Evolutionary conservation across 2,113 vertebrate genomes (phyloP), one percentile per base, ranked within the genome.

Genomic region (Glaucidium brasilianum): DNA sequence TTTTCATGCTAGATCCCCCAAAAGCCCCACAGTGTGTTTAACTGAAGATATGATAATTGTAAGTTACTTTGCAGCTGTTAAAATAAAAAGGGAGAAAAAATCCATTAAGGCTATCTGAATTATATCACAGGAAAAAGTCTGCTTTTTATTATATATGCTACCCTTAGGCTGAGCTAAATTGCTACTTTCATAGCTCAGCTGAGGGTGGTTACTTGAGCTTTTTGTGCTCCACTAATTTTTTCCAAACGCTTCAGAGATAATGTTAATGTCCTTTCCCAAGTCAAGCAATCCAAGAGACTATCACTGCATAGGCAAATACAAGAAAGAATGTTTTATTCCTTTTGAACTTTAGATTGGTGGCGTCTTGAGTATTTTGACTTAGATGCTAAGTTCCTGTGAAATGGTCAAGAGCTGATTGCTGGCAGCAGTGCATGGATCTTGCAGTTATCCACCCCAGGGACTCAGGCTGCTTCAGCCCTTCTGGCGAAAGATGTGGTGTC

Each of bases 21-120:
- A 66, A 73, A 96, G 67, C 45, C 85, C 60, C 62, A 76, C 58
- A 59, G 86, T 45, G 9, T 93, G 68, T 95, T 97, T 97, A 96
- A 89, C 43, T 97, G 93, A 97, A 96, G 86, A 77, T 23, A 71
- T 35, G 72, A 58, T 96, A 94, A 97, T 90, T 94, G 14, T 52
- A 58, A 86, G 87, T 82, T 96, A 88, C 80, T 97, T 94, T 81
- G 55, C 82, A 94, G 67, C 93, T 90, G 69, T 95, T 94, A 88
- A 77, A 88, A 94, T 39, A 66, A 88, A 92, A 92, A 29, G 23
- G 3, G 3, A 0, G n/a, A 0, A 41, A 89, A 67, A 86, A 81
- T 45, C 69, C 58, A 94, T 94, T 96, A 95, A 84, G 60, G 20
- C 60, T 85, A 82, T 87, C 62, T 74, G 88, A 59, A 76, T 90